These are phyloP conservation scores for Agrypnus murinus DNA, from an alignment of 2,888 invertebrate genomes.

Conservation along the genomic window DNA sequence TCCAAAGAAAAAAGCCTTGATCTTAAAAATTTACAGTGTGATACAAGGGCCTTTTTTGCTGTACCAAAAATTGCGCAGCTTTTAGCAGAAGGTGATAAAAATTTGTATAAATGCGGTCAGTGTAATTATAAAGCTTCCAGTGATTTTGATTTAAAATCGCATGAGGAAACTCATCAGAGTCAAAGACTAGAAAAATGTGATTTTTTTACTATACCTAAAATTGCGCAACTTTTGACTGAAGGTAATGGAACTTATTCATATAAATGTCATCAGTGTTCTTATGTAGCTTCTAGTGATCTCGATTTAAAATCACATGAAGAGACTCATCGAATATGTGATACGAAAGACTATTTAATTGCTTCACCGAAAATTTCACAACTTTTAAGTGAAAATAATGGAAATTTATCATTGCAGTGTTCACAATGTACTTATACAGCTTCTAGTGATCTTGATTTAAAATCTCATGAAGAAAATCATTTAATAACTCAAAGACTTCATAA, in stretches of 20 bases:
- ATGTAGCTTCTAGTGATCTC: constrained; percentile 1
- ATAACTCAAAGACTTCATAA: constrained; percentile 27
- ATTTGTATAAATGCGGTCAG: not conserved
- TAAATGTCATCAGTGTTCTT: constrained; percentile 9
- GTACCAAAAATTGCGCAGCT: constrained; percentile 42
- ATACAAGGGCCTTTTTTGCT: constrained; percentile 37
- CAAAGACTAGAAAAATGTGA: constrained; percentile 31
- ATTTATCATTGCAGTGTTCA: not conserved
- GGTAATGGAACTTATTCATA: not conserved
- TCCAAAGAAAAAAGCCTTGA: constrained; percentile 32
- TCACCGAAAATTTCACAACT: constrained; percentile 39
- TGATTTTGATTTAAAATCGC: constrained; percentile 21
- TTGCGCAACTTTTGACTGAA: constrained; percentile 25
- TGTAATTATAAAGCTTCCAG: constrained; percentile 21
- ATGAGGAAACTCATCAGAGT: constrained; percentile 17
- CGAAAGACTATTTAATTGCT: constrained; percentile 34
- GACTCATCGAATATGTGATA: constrained; percentile 21
- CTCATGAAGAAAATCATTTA: constrained; percentile 28
- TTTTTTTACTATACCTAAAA: constrained; percentile 39
- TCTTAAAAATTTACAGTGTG: constrained; percentile 42
- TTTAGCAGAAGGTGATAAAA: constrained; percentile 8
- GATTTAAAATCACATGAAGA: constrained; percentile 31
- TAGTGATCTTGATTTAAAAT: constrained; percentile 27
- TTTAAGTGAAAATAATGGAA: constrained; percentile 15
- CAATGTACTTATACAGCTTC: constrained; percentile 30